Evolutionary conservation across 1,140 invertebrate genomes (phyloP).

Genomic region (Hypsibius dujardini): DNA sequence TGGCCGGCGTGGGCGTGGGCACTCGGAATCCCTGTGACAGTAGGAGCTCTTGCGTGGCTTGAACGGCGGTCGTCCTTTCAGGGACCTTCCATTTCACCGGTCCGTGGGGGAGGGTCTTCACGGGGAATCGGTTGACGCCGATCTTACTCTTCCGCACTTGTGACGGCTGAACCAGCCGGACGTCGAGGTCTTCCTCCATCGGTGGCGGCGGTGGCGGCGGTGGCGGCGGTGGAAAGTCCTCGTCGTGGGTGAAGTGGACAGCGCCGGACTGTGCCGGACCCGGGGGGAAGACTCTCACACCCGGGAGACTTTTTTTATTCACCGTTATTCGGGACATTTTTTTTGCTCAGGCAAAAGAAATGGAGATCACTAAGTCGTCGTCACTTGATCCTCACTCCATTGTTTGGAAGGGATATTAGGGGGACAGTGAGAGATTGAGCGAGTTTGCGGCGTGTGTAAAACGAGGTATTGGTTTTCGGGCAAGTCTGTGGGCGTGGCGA

Average conservation of each 20-base stretch:
- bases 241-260: neutral
- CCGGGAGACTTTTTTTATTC: neutral
- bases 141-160: neutral
- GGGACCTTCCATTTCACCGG: neutral
- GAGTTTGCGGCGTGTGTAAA: too few relatives aligned
- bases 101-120: too few relatives aligned
- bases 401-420: too few relatives aligned
- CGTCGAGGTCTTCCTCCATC: neutral
- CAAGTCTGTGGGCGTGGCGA: too few relatives aligned
- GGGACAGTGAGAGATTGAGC: too few relatives aligned
- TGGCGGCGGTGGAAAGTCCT: neutral
- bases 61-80: neutral
- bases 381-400: too few relatives aligned
- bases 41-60: neutral
- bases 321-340: too few relatives aligned
- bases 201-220: neutral
- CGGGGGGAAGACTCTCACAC: neutral
- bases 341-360: too few relatives aligned
- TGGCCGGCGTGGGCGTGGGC: neutral
- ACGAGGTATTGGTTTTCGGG: too few relatives aligned
- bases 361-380: too few relatives aligned
- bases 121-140: neutral
- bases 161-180: neutral
- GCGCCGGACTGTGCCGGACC: neutral
- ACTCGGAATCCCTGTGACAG: neutral